Conservation (phyloP, 1,140 invertebrate species). For the Asobara japonica region DNA sequence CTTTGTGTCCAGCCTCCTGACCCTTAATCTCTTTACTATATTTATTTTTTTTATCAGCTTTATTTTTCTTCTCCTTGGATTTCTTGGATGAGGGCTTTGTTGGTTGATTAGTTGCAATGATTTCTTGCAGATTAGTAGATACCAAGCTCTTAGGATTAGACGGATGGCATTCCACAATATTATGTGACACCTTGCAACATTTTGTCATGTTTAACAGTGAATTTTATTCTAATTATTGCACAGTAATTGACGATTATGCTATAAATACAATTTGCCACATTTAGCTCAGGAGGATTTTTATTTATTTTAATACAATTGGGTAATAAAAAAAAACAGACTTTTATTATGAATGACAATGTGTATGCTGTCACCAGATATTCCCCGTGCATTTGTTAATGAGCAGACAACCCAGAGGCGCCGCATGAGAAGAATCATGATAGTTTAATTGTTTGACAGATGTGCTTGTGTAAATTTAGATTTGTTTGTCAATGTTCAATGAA, state of each 20-base stretch:
- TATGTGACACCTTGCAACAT: conserved; percentile 32
- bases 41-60: conserved; percentile 55
- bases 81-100: conserved; percentile 43
- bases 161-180: conserved; percentile 15
- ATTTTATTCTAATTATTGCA: neutral
- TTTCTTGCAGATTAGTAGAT: conserved; percentile 38
- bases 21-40: conserved; percentile 45
- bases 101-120: conserved; percentile 32
- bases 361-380: conserved; percentile 24
- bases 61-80: conserved; percentile 59
- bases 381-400: conserved; percentile 27
- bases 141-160: conserved; percentile 42
- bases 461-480: conserved; percentile 34
- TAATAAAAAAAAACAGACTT: conserved; percentile 1
- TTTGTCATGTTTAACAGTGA: conserved; percentile 32
- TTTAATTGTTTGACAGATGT: conserved; percentile 33
- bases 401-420: neutral
- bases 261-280: neutral
- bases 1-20: conserved; percentile 42
- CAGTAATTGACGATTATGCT: neutral
- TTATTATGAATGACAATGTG: neutral
- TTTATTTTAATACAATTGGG: neutral
- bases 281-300: neutral
- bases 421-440: conserved; percentile 14
- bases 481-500: conserved; percentile 12